Conservation (phyloP, 53 echinoderm and acorn worm genomes). For the Crossaster papposus region DNA sequence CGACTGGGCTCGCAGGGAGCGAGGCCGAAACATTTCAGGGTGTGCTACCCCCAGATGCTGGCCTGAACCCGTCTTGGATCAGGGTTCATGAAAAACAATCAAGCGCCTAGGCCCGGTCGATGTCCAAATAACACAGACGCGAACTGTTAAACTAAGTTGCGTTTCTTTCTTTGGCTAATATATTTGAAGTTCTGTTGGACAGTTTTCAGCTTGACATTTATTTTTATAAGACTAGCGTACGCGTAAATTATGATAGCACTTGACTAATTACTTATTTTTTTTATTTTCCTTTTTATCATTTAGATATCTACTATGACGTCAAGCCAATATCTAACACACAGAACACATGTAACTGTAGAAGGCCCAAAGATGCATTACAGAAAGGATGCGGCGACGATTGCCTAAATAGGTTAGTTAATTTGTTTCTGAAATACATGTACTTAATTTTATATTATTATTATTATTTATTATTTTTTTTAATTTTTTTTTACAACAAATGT, state of each 20-base stretch:
- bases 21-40: too few species aligned
- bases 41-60: too few species aligned
- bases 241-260: neutral
- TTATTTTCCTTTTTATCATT: constrained; percentile 15
- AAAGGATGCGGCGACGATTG: constrained; percentile 91
- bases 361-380: constrained; percentile 55
- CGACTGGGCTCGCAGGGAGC: too few species aligned
- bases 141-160: too few species aligned
- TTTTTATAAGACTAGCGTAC: neutral
- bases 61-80: too few species aligned
- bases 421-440: neutral
- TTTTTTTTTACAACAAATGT: too few species aligned
- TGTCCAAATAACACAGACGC: too few species aligned
- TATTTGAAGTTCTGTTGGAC: neutral
- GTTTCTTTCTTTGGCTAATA: too few species aligned
- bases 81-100: too few species aligned
- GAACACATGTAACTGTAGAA: constrained; percentile 73
- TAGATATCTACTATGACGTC: constrained; percentile 91
- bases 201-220: neutral
- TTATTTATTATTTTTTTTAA: too few species aligned
- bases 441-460: too few species aligned
- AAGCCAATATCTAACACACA: constrained; percentile 73
- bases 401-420: constrained; percentile 80
- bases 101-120: too few species aligned
- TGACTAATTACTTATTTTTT: neutral